phyloP scores from a whole-genome alignment of 2,113 vertebrate species.

The Cyprinodon variegatus region DNA sequence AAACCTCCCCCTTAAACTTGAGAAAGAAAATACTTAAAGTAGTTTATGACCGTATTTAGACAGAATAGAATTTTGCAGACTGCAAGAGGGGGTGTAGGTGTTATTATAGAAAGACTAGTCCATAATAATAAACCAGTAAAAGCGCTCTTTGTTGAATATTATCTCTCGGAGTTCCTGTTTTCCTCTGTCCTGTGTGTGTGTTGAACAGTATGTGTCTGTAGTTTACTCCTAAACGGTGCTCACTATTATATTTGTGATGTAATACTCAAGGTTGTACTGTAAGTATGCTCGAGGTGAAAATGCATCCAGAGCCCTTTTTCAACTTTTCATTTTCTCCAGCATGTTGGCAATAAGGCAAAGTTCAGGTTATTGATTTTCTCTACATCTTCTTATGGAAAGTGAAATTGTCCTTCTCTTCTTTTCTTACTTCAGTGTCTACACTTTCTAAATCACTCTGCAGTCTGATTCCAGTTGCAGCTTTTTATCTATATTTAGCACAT shows the following conservation, averaged over 20 bases:
- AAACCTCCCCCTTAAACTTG: not conserved
- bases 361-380: slow-evolving; percentile 70
- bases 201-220: slow-evolving; percentile 13
- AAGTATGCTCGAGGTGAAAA: slow-evolving; percentile 14
- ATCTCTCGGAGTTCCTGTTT: slow-evolving; percentile 4
- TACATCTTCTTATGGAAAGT: slow-evolving; percentile 67
- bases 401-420: slow-evolving; percentile 52
- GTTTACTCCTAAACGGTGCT: slow-evolving; percentile 2
- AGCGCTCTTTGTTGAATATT: slow-evolving; percentile 23
- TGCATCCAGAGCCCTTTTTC: slow-evolving; percentile 53
- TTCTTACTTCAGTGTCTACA: slow-evolving; percentile 57
- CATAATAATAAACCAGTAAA: slow-evolving; percentile 30
- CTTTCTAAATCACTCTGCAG: slow-evolving; percentile 60
- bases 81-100: slow-evolving; percentile 59
- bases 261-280: slow-evolving; percentile 41
- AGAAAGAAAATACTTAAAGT: slow-evolving; percentile 20
- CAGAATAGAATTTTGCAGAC: not conserved
- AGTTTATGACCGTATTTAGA: slow-evolving; percentile 4
- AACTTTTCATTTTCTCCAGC: slow-evolving; percentile 63
- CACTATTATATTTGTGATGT: slow-evolving; percentile 55
- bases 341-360: slow-evolving; percentile 64
- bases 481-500: too few species aligned
- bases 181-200: slow-evolving; percentile 22
- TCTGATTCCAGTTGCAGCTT: not conserved
- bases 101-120: slow-evolving; percentile 67